Base-by-base conservation (phyloP, 1,140 invertebrate genomes). In the Trichonephila clavipes region DNA sequence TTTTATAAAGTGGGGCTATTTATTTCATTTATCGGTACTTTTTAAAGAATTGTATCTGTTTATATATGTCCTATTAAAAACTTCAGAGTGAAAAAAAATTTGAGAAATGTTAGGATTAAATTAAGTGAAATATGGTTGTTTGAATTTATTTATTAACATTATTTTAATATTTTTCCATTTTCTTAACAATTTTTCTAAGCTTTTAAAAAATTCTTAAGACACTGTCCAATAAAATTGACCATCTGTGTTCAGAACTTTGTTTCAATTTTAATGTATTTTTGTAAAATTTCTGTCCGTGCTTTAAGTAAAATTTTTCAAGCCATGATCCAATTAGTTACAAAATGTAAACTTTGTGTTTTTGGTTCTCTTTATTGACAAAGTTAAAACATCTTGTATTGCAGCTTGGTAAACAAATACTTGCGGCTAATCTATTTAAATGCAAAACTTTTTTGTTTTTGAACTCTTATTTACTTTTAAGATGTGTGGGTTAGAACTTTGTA, bases 401-500 rank as follows among this genome's bases (percentile, higher is more conserved):
- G 62, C 62, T 64, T 64, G 62, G 62, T 21, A 64, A 19, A 51
- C 51, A 51, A 51, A 34, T 18, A 19, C 34, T 77, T 16, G 18
- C 28, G 12, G 18, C 72, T 77, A 18, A 77, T 34, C 34, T 77
- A 77, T 40, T 77, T 77, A 40, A 40, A 34, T n/a, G 7, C 7
- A 66, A 66, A 66, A 66, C 21, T 7, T 8, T 69, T 69, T 28
- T 69, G 24, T 10, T 69, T 24, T 69, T 69, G 66, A 10, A n/a
- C 24, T 69, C 1, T n/a, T 69, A 69, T 69, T 69, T 69, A 69
- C 7, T 34, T 82, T 88, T n/a, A 88, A 58, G 51, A 44, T 86
- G 51, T 61, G 85, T 88, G 92, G 92, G 92, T 93, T 88, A 81
- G 85, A 34, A 77, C 28, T 24, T 59, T 21, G 40, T 81, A 59